Evolutionary conservation across 2,113 vertebrate species (phyloP).

Genomic region (Corapipo altera): DNA sequence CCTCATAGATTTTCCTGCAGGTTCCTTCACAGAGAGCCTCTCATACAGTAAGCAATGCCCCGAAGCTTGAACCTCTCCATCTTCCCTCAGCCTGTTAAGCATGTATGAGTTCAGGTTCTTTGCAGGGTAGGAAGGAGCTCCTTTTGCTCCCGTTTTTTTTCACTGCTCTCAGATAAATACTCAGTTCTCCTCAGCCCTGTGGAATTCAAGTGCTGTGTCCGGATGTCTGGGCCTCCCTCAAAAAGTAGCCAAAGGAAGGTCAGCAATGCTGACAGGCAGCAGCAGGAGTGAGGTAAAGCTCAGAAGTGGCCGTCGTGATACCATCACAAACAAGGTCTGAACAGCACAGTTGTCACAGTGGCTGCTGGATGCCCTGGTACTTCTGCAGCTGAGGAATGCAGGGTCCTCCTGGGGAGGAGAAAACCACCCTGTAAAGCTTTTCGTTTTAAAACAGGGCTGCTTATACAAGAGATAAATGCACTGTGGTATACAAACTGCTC

Average conservation of each 20-base stretch:
- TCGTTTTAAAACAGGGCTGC: neutral
- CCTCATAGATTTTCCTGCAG: neutral
- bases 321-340: neutral
- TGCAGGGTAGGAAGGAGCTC: neutral
- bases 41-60: neutral
- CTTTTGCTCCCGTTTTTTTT: neutral
- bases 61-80: neutral
- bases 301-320: neutral
- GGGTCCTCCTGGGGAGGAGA: neutral
- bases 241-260: neutral
- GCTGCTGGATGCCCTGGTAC: neutral
- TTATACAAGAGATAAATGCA: neutral
- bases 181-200: neutral
- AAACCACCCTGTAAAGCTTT: neutral
- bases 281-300: neutral
- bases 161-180: neutral
- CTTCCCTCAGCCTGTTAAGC: neutral
- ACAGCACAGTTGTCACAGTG: neutral
- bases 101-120: neutral
- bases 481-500: neutral
- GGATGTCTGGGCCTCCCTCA: fast-evolving
- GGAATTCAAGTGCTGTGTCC: neutral
- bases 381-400: neutral
- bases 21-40: neutral
- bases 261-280: neutral